Conservation (phyloP, 2,888 invertebrate species). For the Bimastos eiseni region DNA sequence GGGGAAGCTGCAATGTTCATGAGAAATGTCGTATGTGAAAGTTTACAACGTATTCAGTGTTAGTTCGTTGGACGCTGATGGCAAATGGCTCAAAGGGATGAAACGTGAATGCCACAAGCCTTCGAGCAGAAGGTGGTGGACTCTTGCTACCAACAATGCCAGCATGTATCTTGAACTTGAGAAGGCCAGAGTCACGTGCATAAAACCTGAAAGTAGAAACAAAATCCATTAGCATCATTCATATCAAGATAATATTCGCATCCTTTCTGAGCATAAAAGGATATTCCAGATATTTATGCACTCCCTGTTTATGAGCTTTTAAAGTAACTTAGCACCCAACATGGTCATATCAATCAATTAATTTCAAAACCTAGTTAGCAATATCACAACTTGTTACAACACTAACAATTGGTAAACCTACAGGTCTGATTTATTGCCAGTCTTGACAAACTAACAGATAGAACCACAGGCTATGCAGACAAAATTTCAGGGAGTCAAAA, state of each 20-base stretch:
- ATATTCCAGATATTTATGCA: too few relatives aligned
- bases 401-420: too few relatives aligned
- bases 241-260: background rate
- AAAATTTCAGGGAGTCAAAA: background rate
- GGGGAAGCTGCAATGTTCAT: background rate
- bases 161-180: conserved; percentile 78
- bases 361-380: too few relatives aligned
- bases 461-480: background rate
- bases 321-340: too few relatives aligned
- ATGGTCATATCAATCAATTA: too few relatives aligned
- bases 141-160: conserved; percentile 68
- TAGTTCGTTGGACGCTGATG: conserved; percentile 89
- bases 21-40: conserved; percentile 79
- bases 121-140: conserved; percentile 68
- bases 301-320: too few relatives aligned
- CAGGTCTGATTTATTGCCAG: background rate
- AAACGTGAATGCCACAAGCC: conserved; percentile 90
- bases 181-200: conserved; percentile 76
- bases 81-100: conserved; percentile 95
- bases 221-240: background rate
- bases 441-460: background rate
- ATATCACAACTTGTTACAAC: too few relatives aligned
- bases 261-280: background rate
- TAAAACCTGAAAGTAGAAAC: conserved; percentile 72
- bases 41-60: conserved; percentile 90